Evolutionary conservation across 2,113 vertebrate species (phyloP).

Genomic region (Ceyx margarethae): DNA sequence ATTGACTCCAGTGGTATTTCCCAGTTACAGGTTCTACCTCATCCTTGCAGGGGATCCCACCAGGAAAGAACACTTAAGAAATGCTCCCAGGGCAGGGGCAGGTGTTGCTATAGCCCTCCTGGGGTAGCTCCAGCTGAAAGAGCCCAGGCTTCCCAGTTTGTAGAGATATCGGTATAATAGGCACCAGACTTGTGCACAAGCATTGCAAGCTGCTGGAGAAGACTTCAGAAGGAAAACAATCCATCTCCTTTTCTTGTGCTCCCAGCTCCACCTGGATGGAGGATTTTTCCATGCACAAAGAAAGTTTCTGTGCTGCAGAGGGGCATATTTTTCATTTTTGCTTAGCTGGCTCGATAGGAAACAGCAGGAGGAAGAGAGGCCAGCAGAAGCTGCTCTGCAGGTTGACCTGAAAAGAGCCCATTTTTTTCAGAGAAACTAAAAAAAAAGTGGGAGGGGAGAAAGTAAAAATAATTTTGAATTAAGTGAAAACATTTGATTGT

Average conservation of each 20-base stretch:
- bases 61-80: background rate
- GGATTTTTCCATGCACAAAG: background rate
- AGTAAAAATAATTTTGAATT: slow-evolving; percentile 12
- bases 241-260: background rate
- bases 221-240: background rate
- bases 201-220: background rate
- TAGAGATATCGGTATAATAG: background rate
- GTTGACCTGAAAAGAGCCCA: slow-evolving; percentile 22
- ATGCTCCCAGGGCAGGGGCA: background rate
- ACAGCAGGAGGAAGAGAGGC: slow-evolving; percentile 41
- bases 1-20: background rate
- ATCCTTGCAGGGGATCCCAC: background rate
- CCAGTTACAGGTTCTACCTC: background rate
- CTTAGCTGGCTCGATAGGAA: slow-evolving; percentile 21
- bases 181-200: background rate
- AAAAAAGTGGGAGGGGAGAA: background rate
- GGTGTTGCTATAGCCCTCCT: background rate
- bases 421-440: slow-evolving; percentile 17
- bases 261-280: background rate
- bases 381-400: slow-evolving; percentile 16
- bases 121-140: background rate
- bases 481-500: slow-evolving; percentile 1
- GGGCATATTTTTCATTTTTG: slow-evolving; percentile 13
- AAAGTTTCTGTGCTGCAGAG: background rate
- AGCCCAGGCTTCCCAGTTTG: background rate